phyloP scores from a whole-genome alignment of 2,113 vertebrate genomes.

The Ctenomys sociabilis region DNA sequence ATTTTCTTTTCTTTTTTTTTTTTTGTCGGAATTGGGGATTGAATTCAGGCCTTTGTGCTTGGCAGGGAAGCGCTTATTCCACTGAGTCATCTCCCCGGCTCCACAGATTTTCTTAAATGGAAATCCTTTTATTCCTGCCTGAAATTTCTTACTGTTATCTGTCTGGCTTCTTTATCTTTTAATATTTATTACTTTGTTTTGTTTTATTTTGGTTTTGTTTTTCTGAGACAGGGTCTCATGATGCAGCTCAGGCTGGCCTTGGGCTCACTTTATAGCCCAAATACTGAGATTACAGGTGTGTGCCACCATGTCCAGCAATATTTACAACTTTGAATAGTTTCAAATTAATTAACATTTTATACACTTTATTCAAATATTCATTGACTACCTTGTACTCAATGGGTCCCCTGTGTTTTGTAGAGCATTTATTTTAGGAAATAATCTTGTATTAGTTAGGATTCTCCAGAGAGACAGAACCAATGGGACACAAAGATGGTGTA shows the following conservation, averaged over 20 bases:
- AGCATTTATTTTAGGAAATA: neutral
- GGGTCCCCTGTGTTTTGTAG: neutral
- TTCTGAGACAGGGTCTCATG: too few relatives aligned
- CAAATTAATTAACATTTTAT: neutral
- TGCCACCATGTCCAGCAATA: too few relatives aligned
- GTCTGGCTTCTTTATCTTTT: neutral
- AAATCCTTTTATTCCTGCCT: neutral
- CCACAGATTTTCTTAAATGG: neutral
- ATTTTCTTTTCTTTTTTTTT: neutral
- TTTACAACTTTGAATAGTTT: too few relatives aligned
- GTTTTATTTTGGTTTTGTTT: neutral
- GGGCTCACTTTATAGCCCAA: too few relatives aligned
- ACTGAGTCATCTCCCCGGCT: too few relatives aligned
- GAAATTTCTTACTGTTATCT: neutral
- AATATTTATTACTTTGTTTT: conserved; percentile 7
- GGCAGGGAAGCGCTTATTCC: too few relatives aligned
- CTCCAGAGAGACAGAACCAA: neutral
- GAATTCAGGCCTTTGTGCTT: too few relatives aligned
- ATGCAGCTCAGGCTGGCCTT: too few relatives aligned
- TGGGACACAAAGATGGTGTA: neutral
- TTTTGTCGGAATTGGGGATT: too few relatives aligned
- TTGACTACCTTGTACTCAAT: neutral
- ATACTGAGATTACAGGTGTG: too few relatives aligned
- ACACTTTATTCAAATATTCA: conserved; percentile 12
- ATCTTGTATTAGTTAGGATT: neutral